phyloP scores from a whole-genome alignment of 2,113 vertebrate species.

The Tylochromis polylepis region DNA sequence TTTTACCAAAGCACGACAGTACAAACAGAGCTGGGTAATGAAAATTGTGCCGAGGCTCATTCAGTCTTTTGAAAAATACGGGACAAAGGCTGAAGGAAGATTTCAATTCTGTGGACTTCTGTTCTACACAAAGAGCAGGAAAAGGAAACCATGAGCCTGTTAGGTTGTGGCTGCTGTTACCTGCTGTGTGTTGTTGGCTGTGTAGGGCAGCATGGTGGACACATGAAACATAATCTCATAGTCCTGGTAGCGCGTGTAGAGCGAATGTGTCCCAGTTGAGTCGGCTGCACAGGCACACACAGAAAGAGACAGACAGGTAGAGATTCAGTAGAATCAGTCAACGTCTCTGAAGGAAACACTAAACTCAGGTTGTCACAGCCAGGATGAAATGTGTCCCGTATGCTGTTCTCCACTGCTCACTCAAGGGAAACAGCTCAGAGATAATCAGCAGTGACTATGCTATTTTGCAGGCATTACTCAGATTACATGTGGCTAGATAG shows the following conservation, averaged over 20 bases:
- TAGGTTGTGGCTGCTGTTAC: slow-evolving; percentile 31
- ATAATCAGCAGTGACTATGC: slow-evolving; percentile 59
- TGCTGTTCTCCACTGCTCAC: not conserved
- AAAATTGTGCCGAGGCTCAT: not conserved
- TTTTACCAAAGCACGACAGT: not conserved
- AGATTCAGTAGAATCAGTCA: slow-evolving; percentile 2
- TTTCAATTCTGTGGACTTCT: not conserved
- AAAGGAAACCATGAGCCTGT: not conserved
- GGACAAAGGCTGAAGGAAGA: not conserved
- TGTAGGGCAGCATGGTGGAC: slow-evolving; percentile 87
- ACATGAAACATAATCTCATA: slow-evolving; percentile 95
- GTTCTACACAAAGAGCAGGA: not conserved
- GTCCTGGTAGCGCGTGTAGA: slow-evolving; percentile 90
- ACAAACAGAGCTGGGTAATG: not conserved
- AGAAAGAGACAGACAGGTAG: not conserved
- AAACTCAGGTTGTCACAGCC: slow-evolving; percentile 1
- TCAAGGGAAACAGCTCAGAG: slow-evolving; percentile 24
- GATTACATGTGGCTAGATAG: slow-evolving; percentile 52
- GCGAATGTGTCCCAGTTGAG: slow-evolving; percentile 82
- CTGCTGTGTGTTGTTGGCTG: slow-evolving; percentile 82
- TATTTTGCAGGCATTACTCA: slow-evolving; percentile 55
- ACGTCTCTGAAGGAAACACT: not conserved
- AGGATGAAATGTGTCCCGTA: slow-evolving; percentile 18
- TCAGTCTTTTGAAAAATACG: not conserved
- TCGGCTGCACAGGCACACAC: slow-evolving; percentile 65